phyloP scores from a whole-genome alignment of 2,113 vertebrate species.

The Chionodraco myersi region DNA sequence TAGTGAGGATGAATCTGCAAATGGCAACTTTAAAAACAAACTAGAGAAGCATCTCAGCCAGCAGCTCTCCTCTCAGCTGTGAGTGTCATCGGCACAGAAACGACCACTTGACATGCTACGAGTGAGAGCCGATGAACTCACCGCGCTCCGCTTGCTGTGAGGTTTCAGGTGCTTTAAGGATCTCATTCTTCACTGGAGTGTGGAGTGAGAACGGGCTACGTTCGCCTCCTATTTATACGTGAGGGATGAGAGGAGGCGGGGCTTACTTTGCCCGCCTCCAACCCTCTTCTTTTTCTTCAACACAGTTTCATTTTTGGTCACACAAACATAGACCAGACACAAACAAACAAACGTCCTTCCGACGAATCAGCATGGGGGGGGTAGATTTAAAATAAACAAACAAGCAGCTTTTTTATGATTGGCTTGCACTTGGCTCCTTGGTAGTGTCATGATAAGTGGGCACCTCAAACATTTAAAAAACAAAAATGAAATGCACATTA shows the following conservation, averaged over 20 bases:
- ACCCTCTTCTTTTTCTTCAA: conserved; percentile 22
- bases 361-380: conserved; percentile 14
- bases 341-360: conserved; percentile 48
- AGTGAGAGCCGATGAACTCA: conserved; percentile 72
- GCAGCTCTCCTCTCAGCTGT: conserved; percentile 4
- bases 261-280: conserved; percentile 52
- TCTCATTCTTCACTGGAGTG: conserved; percentile 79
- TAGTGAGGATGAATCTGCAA: background rate
- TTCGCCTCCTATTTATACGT: conserved; percentile 72
- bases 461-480: conserved; percentile 45
- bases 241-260: conserved; percentile 66
- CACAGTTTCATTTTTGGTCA: conserved; percentile 61
- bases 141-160: conserved; percentile 83
- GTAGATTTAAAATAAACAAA: conserved; percentile 34
- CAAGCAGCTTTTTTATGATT: background rate
- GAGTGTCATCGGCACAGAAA: conserved; percentile 15
- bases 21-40: conserved; percentile 49
- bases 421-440: conserved; percentile 4
- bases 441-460: conserved; percentile 39
- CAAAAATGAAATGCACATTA: conserved; percentile 53
- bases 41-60: background rate
- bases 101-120: conserved; percentile 31
- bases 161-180: conserved; percentile 86
- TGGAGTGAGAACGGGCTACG: conserved; percentile 65
- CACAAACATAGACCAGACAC: conserved; percentile 45